phyloP scores from a whole-genome alignment of 2,888 invertebrate genomes.

The Caenorhabditis sp. region DNA sequence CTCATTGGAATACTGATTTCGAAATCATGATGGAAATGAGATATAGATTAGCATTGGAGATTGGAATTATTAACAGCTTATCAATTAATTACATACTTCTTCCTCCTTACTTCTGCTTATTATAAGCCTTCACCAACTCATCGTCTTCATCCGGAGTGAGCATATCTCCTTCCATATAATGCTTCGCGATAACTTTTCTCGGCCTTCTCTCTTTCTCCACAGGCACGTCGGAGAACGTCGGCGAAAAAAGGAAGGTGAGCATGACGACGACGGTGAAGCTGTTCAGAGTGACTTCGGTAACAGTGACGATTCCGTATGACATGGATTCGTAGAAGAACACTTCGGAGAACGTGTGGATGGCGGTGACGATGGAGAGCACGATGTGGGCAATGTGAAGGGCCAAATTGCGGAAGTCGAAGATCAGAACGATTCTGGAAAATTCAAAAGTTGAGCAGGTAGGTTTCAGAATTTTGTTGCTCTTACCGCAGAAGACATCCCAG shows the following conservation, averaged over 20 bases:
- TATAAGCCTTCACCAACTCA: slow-evolving; percentile 57
- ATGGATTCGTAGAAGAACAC: slow-evolving; percentile 64
- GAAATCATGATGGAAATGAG: no score
- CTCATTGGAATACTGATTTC: neutral
- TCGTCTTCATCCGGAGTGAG: slow-evolving; percentile 61
- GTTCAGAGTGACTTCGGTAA: slow-evolving; percentile 64
- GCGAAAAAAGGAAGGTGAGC: slow-evolving; percentile 31
- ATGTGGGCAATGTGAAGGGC: slow-evolving; percentile 64
- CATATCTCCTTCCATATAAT: slow-evolving; percentile 60
- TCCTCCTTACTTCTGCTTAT: slow-evolving; percentile 39
- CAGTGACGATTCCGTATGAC: slow-evolving; percentile 58
- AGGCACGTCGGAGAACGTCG: slow-evolving; percentile 10
- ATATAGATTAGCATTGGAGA: neutral
- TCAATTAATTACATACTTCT: neutral
- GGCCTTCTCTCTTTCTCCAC: slow-evolving; percentile 16
- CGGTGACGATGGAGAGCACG: slow-evolving; percentile 35
- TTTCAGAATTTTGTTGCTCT: neutral
- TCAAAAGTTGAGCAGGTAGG: neutral
- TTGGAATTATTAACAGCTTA: neutral
- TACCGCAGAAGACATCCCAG: slow-evolving; percentile 48
- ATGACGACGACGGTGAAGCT: slow-evolving; percentile 57
- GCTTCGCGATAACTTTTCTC: slow-evolving; percentile 51
- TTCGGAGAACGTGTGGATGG: slow-evolving; percentile 61
- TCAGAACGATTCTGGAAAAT: slow-evolving; percentile 58
- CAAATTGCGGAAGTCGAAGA: slow-evolving; percentile 53